A percentile compares a stretch with the other conserved stretches of the same genome.
phyloP scores from a whole-genome alignment of 2,113 vertebrate species.

The Tachysurus vachellii region DNA sequence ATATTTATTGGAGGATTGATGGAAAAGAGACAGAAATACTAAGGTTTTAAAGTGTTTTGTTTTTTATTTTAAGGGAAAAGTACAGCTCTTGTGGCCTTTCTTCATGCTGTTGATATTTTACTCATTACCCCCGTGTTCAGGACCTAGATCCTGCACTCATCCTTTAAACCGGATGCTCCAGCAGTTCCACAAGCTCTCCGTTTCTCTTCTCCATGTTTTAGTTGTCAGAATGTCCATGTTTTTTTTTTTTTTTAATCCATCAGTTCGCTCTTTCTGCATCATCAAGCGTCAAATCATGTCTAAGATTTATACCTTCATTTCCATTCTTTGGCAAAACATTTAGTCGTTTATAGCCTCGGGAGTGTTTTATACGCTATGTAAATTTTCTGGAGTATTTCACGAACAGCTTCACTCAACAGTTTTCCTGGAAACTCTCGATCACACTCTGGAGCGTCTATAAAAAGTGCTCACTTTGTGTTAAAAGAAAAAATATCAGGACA shows the following conservation, averaged over 20 bases:
- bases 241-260: background rate
- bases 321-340: conserved; percentile 39
- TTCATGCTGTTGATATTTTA: background rate
- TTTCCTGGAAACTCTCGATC: conserved; percentile 32
- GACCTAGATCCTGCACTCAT: background rate
- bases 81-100: background rate
- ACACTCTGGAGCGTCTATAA: conserved; percentile 9
- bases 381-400: conserved; percentile 37
- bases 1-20: too few species aligned
- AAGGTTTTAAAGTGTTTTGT: background rate
- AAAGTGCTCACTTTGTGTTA: background rate
- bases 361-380: conserved; percentile 28
- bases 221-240: background rate
- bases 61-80: background rate
- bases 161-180: background rate
- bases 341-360: conserved; percentile 21
- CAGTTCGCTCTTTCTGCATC: background rate
- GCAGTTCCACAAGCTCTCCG: background rate
- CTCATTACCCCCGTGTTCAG: background rate
- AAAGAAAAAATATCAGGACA: background rate
- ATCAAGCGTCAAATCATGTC: background rate
- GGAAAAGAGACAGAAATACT: background rate
- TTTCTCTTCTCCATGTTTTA: background rate
- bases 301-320: conserved; percentile 31
- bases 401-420: conserved; percentile 1